Percentiles rank a stretch among this genome's conserved stretches.
These are phyloP conservation scores for Podarcis siculus DNA, from an alignment of 2,797 vertebrate species.

Conservation along the genomic window DNA sequence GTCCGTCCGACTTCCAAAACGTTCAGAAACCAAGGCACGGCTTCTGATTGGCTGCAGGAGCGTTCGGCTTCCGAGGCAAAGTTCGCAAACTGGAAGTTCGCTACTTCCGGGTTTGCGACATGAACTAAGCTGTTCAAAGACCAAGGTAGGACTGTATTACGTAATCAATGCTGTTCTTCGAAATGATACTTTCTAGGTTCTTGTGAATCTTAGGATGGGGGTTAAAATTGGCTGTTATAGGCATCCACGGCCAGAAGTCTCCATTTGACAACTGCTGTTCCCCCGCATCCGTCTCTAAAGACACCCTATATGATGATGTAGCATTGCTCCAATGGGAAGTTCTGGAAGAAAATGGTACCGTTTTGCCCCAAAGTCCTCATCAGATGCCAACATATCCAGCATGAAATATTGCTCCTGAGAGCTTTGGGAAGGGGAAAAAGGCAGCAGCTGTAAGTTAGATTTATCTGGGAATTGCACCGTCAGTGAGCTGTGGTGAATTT, in stretches of 20 bases:
- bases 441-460: not conserved
- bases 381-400: not conserved
- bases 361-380: not conserved
- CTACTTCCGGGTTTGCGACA: too few relatives aligned
- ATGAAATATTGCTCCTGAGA: not conserved
- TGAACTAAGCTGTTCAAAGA: not conserved
- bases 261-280: not conserved
- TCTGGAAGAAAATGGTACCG: not conserved
- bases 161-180: not conserved
- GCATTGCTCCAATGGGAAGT: too few relatives aligned
- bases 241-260: not conserved
- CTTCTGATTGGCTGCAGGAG: too few relatives aligned
- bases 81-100: too few relatives aligned
- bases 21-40: too few relatives aligned
- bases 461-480: too few relatives aligned
- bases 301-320: not conserved
- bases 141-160: too few relatives aligned
- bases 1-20: too few relatives aligned
- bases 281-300: not conserved
- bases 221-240: too few relatives aligned
- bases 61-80: too few relatives aligned
- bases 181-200: not conserved
- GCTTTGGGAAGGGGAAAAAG: not conserved
- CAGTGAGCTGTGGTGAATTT: too few relatives aligned
- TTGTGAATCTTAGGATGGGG: too few relatives aligned